phyloP scores from a whole-genome alignment of 2,888 invertebrate genomes.

The Meta bourneti region DNA sequence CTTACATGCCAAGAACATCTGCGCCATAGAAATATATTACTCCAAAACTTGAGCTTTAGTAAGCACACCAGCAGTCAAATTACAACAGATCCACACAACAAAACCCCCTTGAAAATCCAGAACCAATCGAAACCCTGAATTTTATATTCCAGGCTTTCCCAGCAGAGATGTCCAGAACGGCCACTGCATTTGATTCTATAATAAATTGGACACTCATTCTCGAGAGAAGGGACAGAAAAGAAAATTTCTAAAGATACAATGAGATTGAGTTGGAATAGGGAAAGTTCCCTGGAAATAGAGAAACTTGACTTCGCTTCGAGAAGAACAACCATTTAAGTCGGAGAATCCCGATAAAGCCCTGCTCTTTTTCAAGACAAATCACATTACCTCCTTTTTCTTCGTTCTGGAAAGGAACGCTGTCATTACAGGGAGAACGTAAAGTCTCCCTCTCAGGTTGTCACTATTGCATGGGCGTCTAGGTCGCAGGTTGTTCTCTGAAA shows the following conservation, averaged over 20 bases:
- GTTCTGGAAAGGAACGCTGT: conserved; percentile 2
- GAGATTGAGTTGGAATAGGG: conserved; percentile 64
- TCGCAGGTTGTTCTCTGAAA: background rate
- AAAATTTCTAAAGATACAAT: conserved; percentile 31
- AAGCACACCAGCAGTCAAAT: background rate
- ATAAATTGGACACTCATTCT: conserved; percentile 27
- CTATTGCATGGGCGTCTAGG: background rate
- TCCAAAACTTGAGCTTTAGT: too few relatives aligned
- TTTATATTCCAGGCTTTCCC: background rate
- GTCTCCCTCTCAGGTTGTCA: background rate
- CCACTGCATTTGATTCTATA: background rate
- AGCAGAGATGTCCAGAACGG: background rate
- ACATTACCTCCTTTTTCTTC: conserved; percentile 35
- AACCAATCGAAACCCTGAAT: background rate
- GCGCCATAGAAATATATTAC: too few relatives aligned
- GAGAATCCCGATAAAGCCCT: conserved; percentile 51
- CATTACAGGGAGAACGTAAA: background rate
- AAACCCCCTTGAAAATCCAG: background rate
- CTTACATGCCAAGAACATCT: too few relatives aligned
- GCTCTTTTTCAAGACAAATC: conserved; percentile 55
- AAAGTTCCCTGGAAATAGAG: conserved; percentile 45
- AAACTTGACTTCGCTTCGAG: conserved; percentile 28
- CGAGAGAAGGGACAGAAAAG: conserved; percentile 5
- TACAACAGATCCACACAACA: background rate
- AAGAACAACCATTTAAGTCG: conserved; percentile 62